phyloP scores from a whole-genome alignment of 2,888 invertebrate genomes.

The Tenthredo livida region DNA sequence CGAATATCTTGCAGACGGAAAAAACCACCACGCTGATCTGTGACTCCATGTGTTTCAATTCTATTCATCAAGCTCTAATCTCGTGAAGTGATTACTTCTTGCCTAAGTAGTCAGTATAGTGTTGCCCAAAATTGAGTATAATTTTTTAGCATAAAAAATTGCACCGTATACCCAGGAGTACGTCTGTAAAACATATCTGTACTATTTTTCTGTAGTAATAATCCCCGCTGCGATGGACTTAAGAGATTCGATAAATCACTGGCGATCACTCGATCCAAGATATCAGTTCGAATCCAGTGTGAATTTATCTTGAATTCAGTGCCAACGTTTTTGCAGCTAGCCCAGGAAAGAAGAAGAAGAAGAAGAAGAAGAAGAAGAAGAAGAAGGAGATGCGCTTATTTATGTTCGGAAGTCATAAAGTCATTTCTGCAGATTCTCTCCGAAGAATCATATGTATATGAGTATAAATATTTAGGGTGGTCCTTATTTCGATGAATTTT shows the following conservation, averaged over 20 bases:
- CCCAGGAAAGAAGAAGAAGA: constrained; percentile 3
- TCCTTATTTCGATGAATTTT: no score
- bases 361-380: constrained; percentile 1
- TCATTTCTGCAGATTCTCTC: constrained; percentile 8
- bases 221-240: neutral
- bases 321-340: constrained; percentile 38
- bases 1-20: neutral
- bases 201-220: neutral
- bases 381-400: constrained; percentile 32
- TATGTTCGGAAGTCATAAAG: constrained; percentile 24
- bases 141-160: neutral
- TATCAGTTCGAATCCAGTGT: constrained; percentile 41
- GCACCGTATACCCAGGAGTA: neutral
- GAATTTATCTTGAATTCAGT: constrained; percentile 41
- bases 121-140: neutral
- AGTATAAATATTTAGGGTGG: no score
- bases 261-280: constrained; percentile 66
- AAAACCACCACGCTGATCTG: neutral
- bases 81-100: neutral
- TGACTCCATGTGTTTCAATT: neutral
- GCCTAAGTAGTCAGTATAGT: neutral
- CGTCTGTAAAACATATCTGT: neutral
- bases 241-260: constrained; percentile 66
- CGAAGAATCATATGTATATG: neutral
- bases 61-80: neutral